Evolutionary conservation across 2,113 vertebrate genomes (phyloP).

Genomic region (Atrichornis clamosus): DNA sequence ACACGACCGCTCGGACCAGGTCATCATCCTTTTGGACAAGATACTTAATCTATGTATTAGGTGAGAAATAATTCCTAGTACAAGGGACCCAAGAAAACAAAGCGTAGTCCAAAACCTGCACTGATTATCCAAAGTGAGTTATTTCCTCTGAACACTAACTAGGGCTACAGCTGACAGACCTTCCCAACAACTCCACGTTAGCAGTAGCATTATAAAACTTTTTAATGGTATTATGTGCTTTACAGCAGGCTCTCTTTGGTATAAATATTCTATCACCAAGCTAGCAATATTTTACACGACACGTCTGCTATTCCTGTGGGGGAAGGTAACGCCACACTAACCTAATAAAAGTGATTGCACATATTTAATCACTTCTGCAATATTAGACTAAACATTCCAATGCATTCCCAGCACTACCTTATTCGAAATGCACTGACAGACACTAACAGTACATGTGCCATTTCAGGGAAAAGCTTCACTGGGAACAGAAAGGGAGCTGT

Average conservation of each 20-base stretch:
- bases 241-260: constrained; percentile 84
- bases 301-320: constrained; percentile 70
- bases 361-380: constrained; percentile 66
- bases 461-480: constrained; percentile 41
- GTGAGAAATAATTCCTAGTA: constrained; percentile 53
- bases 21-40: constrained; percentile 48
- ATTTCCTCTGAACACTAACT: constrained; percentile 52
- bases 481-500: constrained; percentile 32
- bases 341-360: constrained; percentile 74
- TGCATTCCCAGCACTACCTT: constrained; percentile 67
- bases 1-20: neutral
- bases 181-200: constrained; percentile 66
- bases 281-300: constrained; percentile 74
- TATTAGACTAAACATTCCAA: constrained; percentile 69
- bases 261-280: constrained; percentile 75
- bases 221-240: constrained; percentile 70
- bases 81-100: constrained; percentile 58
- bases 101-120: constrained; percentile 52
- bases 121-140: constrained; percentile 18
- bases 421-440: constrained; percentile 66
- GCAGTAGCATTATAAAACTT: constrained; percentile 64
- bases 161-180: constrained; percentile 65
- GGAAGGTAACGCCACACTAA: constrained; percentile 61
- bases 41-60: neutral
- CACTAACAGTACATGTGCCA: constrained; percentile 69